Evolutionary conservation across 1,140 invertebrate genomes (phyloP), one percentile per base, ranked within the genome.

Genomic region (Dendroctonus ponderosae): DNA sequence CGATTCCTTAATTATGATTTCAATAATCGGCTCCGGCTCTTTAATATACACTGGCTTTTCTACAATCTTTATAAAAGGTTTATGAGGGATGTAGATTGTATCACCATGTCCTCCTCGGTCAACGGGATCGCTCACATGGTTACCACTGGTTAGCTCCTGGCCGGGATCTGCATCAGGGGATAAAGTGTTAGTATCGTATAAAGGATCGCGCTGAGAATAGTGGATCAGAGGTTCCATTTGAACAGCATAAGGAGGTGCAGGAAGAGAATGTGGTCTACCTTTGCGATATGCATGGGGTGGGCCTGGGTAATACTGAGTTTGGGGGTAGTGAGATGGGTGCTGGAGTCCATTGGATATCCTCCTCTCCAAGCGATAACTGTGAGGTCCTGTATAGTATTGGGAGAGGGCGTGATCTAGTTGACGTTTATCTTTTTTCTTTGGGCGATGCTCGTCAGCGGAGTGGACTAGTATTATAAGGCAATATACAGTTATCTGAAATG

Each of bases 1-100:
- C 0, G 91, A 92, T 78, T 94, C 92, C 74, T 92, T 92, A 54
- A 94, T 93, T 59, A 94, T 94, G 68, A 93, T 94, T 79, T 94
- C 92, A 66, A 94, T 94, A 51, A 94, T 94, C 9, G 92, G 92
- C 75, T 94, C 92, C 0, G 91, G 91, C 61, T 91, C 89, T 70
- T 89, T 87, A 80, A 73, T 91, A 63, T 90, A 82, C 26, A 78
- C 85, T 6, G 83, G 83, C 50, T 77, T 74, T 57, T 84, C 80
- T 75, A 75, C 82, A 80, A 62, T 81, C 68, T 63, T 68, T 9
- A 71, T 70, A 12, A 57, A 65, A 4, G 81, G 81, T 39, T 82
- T 82, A 14, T 79, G 81, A 5, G 82, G 75, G 41, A 81, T 81
- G 54, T 80, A 84, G 48, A 77, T 76, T 12, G 66, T 67, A 44